Conservation (phyloP, 1,140 invertebrate genomes). For the Mya arenaria region DNA sequence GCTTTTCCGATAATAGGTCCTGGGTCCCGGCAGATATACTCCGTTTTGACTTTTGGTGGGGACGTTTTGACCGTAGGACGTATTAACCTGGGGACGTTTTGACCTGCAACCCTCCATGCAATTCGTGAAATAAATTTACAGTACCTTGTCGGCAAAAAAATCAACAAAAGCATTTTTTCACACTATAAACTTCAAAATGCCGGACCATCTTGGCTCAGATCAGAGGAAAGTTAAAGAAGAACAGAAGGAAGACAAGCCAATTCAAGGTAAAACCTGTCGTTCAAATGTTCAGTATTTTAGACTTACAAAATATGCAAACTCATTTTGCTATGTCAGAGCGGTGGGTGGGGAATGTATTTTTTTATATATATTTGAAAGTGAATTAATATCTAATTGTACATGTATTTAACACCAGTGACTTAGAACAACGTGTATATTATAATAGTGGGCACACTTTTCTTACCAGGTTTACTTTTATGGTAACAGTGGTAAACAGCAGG, state of each 20-base stretch:
- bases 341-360: constrained; percentile 41
- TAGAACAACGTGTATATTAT: neutral
- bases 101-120: no score
- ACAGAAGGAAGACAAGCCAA: constrained; percentile 93
- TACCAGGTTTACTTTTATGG: no score
- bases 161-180: no score
- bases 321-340: constrained; percentile 2
- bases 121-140: no score
- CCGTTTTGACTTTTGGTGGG: no score
- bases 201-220: constrained; percentile 97
- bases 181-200: constrained; percentile 59
- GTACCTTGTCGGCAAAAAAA: no score
- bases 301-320: neutral
- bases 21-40: no score
- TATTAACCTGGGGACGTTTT: no score
- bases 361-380: neutral
- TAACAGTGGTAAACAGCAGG: no score
- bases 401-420: neutral
- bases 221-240: constrained; percentile 94
- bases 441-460: neutral
- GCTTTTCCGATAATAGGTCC: no score
- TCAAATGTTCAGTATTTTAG: constrained; percentile 54
- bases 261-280: constrained; percentile 96
- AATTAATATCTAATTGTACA: neutral
- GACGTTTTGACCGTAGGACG: no score